Evolutionary conservation across 1,140 invertebrate species (phyloP).

Genomic region (Drosophila subobscura): DNA sequence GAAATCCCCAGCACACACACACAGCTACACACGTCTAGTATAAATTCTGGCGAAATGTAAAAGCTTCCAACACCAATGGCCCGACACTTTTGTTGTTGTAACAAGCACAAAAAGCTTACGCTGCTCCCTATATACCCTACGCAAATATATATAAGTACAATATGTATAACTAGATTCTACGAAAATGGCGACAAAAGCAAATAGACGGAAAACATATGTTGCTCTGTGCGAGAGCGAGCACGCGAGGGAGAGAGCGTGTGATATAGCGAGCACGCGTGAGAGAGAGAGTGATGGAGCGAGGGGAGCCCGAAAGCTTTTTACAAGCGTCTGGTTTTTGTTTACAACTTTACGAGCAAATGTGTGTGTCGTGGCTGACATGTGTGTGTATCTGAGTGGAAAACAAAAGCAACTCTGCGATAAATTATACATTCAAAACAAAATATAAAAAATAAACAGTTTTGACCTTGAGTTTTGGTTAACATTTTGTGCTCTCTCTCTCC

Average conservation of each 20-base stretch:
- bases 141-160: constrained; percentile 26
- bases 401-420: constrained; percentile 78
- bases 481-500: constrained; percentile 53
- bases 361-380: constrained; percentile 5
- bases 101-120: constrained; percentile 35
- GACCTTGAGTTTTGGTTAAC: constrained; percentile 68
- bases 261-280: constrained; percentile 9
- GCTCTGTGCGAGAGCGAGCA: constrained; percentile 28
- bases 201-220: constrained; percentile 78
- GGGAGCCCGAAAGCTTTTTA: constrained; percentile 67
- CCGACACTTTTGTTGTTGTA: constrained; percentile 62
- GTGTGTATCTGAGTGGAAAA: constrained; percentile 59
- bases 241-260: constrained; percentile 3
- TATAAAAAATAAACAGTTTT: constrained; percentile 84
- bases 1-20: constrained; percentile 19
- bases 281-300: constrained; percentile 23
- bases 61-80: constrained; percentile 54
- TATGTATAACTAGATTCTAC: constrained; percentile 48
- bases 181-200: constrained; percentile 79
- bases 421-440: constrained; percentile 83
- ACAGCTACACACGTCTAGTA: constrained; percentile 41
- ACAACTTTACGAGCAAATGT: constrained; percentile 48
- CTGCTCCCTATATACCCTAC: constrained; percentile 52
- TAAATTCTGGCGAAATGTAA: constrained; percentile 78
- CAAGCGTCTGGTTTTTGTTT: constrained; percentile 69